Base-by-base conservation (phyloP, 2,113 vertebrate species). In the Monopterus albus region DNA sequence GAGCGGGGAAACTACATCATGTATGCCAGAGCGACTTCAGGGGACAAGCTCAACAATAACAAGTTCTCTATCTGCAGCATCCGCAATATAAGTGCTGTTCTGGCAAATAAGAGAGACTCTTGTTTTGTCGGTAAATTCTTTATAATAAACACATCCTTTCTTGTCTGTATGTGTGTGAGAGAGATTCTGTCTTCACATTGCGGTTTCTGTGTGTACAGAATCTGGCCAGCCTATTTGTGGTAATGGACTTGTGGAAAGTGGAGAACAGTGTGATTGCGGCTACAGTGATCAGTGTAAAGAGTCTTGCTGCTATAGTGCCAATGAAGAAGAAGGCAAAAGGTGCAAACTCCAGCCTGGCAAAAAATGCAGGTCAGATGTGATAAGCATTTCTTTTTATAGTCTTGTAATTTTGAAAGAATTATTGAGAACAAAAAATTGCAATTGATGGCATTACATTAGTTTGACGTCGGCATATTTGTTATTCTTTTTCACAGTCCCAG, bases 141-240 rank as follows among this genome's bases (percentile, higher is more conserved):
- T 49, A 13, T 35, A 1, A 7, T 42, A 10, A 55, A 26, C 11
- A 2, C 6, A 3, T 43, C 4, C 31, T 7, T 45, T 70, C 6
- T 15, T 39, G 5, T 39, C 1, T 42, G 0, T 49, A 39, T 70
- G 29, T 61, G 33, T 45, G 23, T 3, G 26, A 18, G 20, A 56
- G 20, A 18, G 2, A 71, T 94, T 18, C 8, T 14, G 9, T 83
- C 42, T 26, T 78, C 23, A 82, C 14, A 35, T n/a, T 35, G 2
- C 17, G 65, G 17, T 65, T 26, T 73, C 21, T 83, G 45, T 75
- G 33, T 63, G 23, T 73, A n/a, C 84, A 99, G 98, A 98, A 82
- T 98, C 97, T 62, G 97, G 97, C 38, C 95, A 97, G 73, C 97
- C 98, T 31, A 99, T 97, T 78, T 99, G 98, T 90, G 98, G 98